Evolutionary conservation across 2,888 invertebrate genomes (phyloP), one percentile per base, ranked within the genome.

Genomic region (Parelbella ahira): DNA sequence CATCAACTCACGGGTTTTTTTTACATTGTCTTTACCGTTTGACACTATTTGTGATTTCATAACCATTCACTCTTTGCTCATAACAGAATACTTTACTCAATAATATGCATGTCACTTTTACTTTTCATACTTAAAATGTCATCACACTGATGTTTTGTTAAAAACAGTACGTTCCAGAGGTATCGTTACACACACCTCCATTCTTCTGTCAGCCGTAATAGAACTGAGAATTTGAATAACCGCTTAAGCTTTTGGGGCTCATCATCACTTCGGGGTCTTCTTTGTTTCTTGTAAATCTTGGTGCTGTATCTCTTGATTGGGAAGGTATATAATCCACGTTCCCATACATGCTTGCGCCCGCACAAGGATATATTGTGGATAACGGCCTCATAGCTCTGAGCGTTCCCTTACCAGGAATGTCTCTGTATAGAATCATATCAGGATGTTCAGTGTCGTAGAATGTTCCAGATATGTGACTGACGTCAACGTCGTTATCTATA

Each of bases 361-460:
- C 67, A 32, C 73, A 72, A 1, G 87, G 87, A 36, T 86, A 86
- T 19, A 87, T 76, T 1, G 87, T 83, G 3, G 86, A 83, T 5
- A 87, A 42, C 1, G 87, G 87, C 39, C 78, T 71, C 86, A 87
- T 86, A 4, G 87, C 83, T 49, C 84, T 62, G 0, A 87, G 37
- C 2, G 83, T 78, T 2, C 80, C 77, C 52, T 70, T 78, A 0
- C 76, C 80, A 19, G 76, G 75, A 6, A 70, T 58, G 47, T 84
- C 83, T 57, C 76, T 78, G 33, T 84, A 87, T 0, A 86, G 52
- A 23, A 86, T 84, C 86, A 86, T 84, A 39, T 87, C 87, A 27
- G 87, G 87, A 55, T 87, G 86, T 0, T 72, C 58, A 1, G 83
- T 82, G 48, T 87, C 87, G 44, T 83, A 81, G 60, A 86, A 87